Base-by-base conservation (phyloP, 2,888 invertebrate species). In the Epirrhoe tristata region DNA sequence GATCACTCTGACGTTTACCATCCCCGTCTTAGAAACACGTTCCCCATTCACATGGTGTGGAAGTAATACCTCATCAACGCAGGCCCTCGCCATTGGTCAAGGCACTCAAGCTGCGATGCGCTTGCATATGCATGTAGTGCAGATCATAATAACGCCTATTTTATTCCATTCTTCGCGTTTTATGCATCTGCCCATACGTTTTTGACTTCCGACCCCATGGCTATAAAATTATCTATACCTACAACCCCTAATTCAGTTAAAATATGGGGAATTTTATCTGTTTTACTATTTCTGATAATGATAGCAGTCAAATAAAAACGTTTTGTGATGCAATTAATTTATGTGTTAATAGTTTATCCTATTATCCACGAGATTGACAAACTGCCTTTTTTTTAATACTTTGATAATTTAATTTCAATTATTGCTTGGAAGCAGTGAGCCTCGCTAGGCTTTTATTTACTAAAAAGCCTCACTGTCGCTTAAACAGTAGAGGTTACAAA, bases 151-250 rank as follows among this genome's bases (percentile, higher is more conserved):
- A 82, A 82, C 79, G 67, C 67, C 67, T 67, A 67, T 63, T 63
- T 67, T 84, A 76, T 77, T 74, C 81, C 83, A 87, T 83, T 81
- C 83, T 84, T 81, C 79, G 77, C 80, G 79, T 85, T 85, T 82
- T 83, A 72, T 84, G 84, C 93, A 92, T 91, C 93, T 92, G 93
- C 90, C 85, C 55, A 61, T 51, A 57, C 55, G 60, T 66, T 71
- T 72, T 72, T 70, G 66, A 63, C 64, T 68, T 67, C 57, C 69
- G 60, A 67, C 67, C 73, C 71, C 63, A 61, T 56, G 58, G 57
- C 68, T 53, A 70, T 73, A 68, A 70, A 73, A 73, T 74, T 67
- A 67, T 69, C 67, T 69, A 62, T 58, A 65, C 56, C 62, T 70
- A 71, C 60, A 61, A 64, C 69, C 71, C 71, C 54, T 66, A 67